Evolutionary conservation across 2,888 invertebrate species (phyloP).

Genomic region (Polydrusus pterygomalis): DNA sequence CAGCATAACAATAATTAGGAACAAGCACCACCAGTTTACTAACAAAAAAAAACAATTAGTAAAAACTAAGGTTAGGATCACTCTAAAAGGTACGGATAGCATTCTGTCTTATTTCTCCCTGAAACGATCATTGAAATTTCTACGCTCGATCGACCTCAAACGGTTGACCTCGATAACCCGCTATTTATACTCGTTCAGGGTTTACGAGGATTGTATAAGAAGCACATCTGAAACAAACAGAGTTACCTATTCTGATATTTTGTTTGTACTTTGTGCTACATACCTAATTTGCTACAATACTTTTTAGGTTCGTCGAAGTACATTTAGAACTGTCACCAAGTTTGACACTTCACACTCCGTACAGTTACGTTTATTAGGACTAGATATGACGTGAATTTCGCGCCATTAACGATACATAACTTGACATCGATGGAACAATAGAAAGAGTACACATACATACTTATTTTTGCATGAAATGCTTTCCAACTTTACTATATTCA

Average conservation of each 20-base stretch:
- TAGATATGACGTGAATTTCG: too few species aligned
- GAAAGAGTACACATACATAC: too few species aligned
- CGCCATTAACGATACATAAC: not conserved
- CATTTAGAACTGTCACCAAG: constrained; percentile 7
- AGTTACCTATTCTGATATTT: constrained; percentile 62
- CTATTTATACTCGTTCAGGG: constrained; percentile 49
- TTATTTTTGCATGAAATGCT: too few species aligned
- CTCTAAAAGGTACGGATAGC: constrained; percentile 45
- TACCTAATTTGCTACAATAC: constrained; percentile 58
- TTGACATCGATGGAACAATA: not conserved
- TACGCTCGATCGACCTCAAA: constrained; percentile 1
- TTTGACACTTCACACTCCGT: not conserved
- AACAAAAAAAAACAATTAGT: constrained; percentile 36
- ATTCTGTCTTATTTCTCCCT: constrained; percentile 31
- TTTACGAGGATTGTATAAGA: constrained; percentile 62
- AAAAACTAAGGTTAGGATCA: constrained; percentile 33
- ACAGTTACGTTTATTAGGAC: not conserved
- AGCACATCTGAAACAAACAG: constrained; percentile 65
- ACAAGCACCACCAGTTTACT: constrained; percentile 46
- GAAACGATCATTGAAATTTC: constrained; percentile 4
- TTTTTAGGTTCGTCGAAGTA: not conserved
- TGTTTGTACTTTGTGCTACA: constrained; percentile 60
- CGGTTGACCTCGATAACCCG: not conserved
- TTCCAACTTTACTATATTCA: too few species aligned
- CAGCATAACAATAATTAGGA: constrained; percentile 16